Evolutionary conservation across 2,888 invertebrate species (phyloP).

Genomic region (Willowsia nigromaculata): DNA sequence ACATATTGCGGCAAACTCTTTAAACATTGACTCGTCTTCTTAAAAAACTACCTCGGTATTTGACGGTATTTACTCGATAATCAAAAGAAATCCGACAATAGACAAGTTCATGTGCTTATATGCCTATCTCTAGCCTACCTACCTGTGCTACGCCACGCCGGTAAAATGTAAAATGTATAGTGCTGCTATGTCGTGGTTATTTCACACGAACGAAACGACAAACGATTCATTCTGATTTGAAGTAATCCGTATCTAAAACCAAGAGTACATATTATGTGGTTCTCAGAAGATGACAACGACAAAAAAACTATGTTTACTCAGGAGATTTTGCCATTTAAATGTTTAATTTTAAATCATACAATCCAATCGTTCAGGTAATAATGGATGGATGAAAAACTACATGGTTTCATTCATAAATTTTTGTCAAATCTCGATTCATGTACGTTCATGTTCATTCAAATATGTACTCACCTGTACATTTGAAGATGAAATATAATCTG

Average conservation of each 20-base stretch:
- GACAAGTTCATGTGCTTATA: neutral
- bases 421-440: neutral
- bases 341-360: too few relatives aligned
- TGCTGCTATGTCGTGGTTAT: neutral
- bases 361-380: too few relatives aligned
- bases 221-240: constrained; percentile 1
- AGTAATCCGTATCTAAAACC: constrained; percentile 56
- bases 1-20: constrained; percentile 7
- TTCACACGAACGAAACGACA: neutral
- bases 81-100: neutral
- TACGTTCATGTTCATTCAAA: too few relatives aligned
- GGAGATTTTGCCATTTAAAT: constrained; percentile 17
- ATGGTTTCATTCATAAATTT: neutral
- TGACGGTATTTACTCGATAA: neutral
- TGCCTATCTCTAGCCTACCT: neutral
- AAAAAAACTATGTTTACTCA: constrained; percentile 36
- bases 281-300: constrained; percentile 46
- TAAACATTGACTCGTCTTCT: neutral
- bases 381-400: neutral
- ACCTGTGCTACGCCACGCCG: neutral
- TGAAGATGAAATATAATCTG: neutral
- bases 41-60: neutral
- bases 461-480: neutral
- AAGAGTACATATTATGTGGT: constrained; percentile 41
- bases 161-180: too few relatives aligned